A percentile compares a stretch with the other conserved stretches of the same genome.
These are phyloP conservation scores for Lutra lutra DNA, from an alignment of 2,797 vertebrate species.

Conservation along the genomic window DNA sequence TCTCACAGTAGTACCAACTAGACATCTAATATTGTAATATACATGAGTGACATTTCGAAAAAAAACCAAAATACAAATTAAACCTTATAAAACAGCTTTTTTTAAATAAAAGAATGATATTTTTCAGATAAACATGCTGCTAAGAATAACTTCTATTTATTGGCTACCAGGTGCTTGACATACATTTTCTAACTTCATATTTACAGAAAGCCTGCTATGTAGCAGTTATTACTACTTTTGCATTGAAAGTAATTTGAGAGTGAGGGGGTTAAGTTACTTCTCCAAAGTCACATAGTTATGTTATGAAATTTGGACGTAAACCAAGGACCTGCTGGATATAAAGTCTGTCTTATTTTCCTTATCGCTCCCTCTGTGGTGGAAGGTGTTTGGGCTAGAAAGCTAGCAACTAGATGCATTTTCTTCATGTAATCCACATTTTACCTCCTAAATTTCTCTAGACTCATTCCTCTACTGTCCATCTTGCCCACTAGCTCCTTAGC, in stretches of 20 bases:
- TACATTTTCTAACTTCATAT: constrained; percentile 29
- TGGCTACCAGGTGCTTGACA: neutral
- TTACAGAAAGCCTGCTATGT: neutral
- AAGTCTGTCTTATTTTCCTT: neutral
- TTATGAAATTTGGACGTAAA: neutral
- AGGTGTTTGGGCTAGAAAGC: neutral
- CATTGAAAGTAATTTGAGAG: neutral
- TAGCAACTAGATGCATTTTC: neutral
- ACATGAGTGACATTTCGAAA: neutral
- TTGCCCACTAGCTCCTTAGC: neutral
- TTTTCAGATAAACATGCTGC: neutral
- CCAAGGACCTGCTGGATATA: neutral
- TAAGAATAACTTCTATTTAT: neutral
- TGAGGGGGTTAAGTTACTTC: neutral
- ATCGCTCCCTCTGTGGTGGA: neutral
- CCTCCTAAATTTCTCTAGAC: neutral
- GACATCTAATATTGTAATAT: neutral
- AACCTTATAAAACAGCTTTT: neutral
- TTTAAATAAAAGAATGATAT: neutral
- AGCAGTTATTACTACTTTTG: neutral
- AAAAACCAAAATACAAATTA: neutral
- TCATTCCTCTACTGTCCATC: neutral
- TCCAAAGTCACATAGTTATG: neutral
- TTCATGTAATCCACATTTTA: neutral
- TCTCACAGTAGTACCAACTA: neutral